Evolutionary conservation across 2,113 vertebrate genomes (phyloP).

Genomic region (Clarias magur): DNA sequence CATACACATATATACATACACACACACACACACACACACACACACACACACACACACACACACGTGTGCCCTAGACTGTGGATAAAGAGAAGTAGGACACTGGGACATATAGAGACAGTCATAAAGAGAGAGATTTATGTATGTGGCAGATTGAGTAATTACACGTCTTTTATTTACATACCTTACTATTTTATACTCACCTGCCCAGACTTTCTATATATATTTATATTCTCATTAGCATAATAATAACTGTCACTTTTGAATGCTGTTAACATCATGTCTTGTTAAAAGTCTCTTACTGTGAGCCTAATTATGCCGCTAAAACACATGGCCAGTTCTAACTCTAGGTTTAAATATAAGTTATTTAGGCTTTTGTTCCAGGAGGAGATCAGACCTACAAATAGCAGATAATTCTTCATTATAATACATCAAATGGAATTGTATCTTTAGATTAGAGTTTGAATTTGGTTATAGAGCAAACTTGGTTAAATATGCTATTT

Average conservation of each 20-base stretch:
- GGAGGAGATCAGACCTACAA: too few species aligned
- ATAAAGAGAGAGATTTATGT: neutral
- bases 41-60: neutral
- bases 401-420: neutral
- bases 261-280: conserved; percentile 1
- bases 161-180: neutral
- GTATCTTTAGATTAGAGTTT: neutral
- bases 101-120: conserved; percentile 2
- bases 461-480: neutral
- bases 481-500: neutral
- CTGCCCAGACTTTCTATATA: neutral
- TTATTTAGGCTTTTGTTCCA: neutral
- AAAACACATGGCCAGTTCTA: conserved; percentile 49
- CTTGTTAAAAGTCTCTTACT: conserved; percentile 27
- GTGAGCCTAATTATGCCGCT: conserved; percentile 4
- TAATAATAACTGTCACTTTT: conserved; percentile 35
- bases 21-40: too few species aligned
- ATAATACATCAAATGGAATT: neutral
- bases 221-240: conserved; percentile 9
- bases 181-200: neutral
- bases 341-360: conserved; percentile 32
- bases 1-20: neutral
- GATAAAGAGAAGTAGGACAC: neutral
- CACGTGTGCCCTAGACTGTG: neutral
- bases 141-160: neutral